A percentile compares a stretch with the other conserved stretches of the same genome.
These are phyloP conservation scores for Euglossa dilemma DNA, from an alignment of 1,140 invertebrate genomes.

Conservation along the genomic window DNA sequence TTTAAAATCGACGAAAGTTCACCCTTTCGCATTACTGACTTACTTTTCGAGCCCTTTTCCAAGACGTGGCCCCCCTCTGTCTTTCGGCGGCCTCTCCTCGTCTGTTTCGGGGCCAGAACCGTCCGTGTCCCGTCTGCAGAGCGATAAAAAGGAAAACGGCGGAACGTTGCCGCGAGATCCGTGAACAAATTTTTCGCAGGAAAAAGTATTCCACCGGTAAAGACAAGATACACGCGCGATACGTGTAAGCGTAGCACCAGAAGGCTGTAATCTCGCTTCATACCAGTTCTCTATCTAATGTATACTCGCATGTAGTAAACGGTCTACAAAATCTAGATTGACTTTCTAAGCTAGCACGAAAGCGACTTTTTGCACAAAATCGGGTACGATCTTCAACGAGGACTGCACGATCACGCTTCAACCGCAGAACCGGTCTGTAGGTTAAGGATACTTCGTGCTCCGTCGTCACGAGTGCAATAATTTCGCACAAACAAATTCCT, in stretches of 20 bases:
- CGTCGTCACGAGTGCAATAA: slow-evolving; percentile 49
- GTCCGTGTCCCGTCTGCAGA: background rate
- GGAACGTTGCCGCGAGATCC: background rate
- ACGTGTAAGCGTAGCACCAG: slow-evolving; percentile 22
- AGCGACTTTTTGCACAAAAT: slow-evolving; percentile 64
- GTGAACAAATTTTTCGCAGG: background rate
- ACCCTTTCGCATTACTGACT: slow-evolving; percentile 78
- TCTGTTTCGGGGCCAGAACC: no score
- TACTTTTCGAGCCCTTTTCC: slow-evolving; percentile 77
- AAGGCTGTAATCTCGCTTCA: slow-evolving; percentile 45
- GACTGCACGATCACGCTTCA: slow-evolving; percentile 58
- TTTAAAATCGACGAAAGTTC: slow-evolving; percentile 52
- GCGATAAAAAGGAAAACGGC: background rate
- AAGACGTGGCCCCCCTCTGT: background rate
- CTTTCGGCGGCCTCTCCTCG: background rate
- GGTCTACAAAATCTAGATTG: slow-evolving; percentile 65
- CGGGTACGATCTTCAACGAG: slow-evolving; percentile 58
- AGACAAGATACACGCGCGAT: slow-evolving; percentile 35
- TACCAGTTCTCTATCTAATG: slow-evolving; percentile 47
- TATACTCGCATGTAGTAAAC: slow-evolving; percentile 49
- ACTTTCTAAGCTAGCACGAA: slow-evolving; percentile 76
- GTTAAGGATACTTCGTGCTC: slow-evolving; percentile 72
- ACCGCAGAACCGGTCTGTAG: slow-evolving; percentile 78
- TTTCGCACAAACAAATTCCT: slow-evolving; percentile 51
- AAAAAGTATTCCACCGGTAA: slow-evolving; percentile 24